A percentile compares a stretch with the other conserved stretches of the same genome.
Evolutionary conservation across 1,140 invertebrate species (phyloP).

Genomic region (Bilobella aurantiaca): DNA sequence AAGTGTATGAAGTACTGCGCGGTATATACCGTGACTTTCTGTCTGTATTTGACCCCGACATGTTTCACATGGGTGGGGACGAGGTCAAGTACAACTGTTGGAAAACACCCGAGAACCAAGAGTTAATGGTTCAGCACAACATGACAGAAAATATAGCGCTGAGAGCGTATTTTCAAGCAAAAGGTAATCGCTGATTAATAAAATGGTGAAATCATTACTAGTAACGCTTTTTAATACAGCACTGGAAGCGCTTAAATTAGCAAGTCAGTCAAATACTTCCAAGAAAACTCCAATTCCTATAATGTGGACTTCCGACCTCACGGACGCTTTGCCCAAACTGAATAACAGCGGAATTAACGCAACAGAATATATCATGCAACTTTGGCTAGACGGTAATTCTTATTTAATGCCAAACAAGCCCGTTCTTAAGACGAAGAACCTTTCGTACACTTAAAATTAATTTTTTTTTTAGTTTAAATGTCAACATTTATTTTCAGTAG

Average conservation of each 20-base stretch:
- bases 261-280: not conserved
- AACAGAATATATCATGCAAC: constrained; percentile 38
- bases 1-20: constrained; percentile 58
- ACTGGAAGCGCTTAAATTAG: too few relatives aligned
- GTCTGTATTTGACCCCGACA: not conserved
- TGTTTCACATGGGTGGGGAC: constrained; percentile 39
- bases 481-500: too few relatives aligned
- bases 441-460: not conserved
- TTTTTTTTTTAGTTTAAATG: too few relatives aligned
- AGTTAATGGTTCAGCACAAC: not conserved
- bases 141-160: not conserved
- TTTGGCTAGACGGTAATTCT: too few relatives aligned
- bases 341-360: constrained; percentile 43
- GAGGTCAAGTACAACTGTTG: constrained; percentile 38
- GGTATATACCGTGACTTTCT: constrained; percentile 36
- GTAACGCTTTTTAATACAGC: too few relatives aligned
- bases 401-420: too few relatives aligned
- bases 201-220: too few relatives aligned
- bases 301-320: constrained; percentile 70
- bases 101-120: constrained; percentile 25
- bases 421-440: too few relatives aligned
- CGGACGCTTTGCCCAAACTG: constrained; percentile 44
- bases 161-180: not conserved
- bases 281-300: constrained; percentile 42
- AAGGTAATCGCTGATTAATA: constrained; percentile 4